Conservation (phyloP, 1,140 invertebrate genomes). For the Teleopsis dalmanni region DNA sequence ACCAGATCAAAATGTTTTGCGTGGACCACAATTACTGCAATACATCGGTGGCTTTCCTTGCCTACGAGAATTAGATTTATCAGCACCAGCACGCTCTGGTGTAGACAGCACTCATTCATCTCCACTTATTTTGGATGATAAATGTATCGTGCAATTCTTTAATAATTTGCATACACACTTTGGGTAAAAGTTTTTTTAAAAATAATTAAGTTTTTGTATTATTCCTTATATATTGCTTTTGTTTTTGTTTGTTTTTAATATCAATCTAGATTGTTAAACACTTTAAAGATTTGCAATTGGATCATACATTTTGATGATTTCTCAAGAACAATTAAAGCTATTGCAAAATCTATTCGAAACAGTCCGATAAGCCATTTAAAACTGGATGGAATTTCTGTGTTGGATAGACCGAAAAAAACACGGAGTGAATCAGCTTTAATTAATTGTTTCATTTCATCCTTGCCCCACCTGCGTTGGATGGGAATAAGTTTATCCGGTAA, state of each 20-base stretch:
- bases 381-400: constrained; percentile 16
- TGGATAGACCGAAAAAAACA: constrained; percentile 14
- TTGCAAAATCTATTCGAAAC: constrained; percentile 13
- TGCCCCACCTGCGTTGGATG: constrained; percentile 13
- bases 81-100: constrained; percentile 19
- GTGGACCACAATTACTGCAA: constrained; percentile 47
- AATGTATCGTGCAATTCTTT: constrained; percentile 14
- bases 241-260: not conserved
- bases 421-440: constrained; percentile 11
- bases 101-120: constrained; percentile 10
- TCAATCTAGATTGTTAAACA: constrained; percentile 13
- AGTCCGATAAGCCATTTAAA: constrained; percentile 15
- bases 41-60: constrained; percentile 48
- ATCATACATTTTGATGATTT: constrained; percentile 17
- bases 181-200: constrained; percentile 5
- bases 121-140: constrained; percentile 17
- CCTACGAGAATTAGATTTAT: constrained; percentile 48
- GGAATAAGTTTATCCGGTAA: constrained; percentile 15
- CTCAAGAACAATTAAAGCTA: constrained; percentile 13
- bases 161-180: constrained; percentile 12
- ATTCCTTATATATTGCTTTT: not conserved
- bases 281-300: constrained; percentile 19
- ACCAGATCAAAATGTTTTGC: constrained; percentile 46
- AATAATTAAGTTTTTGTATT: not conserved
- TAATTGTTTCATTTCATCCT: constrained; percentile 11